Evolutionary conservation across 1,140 invertebrate genomes (phyloP), one percentile per base, ranked within the genome.

Genomic region (Aphaenogaster rudis): DNA sequence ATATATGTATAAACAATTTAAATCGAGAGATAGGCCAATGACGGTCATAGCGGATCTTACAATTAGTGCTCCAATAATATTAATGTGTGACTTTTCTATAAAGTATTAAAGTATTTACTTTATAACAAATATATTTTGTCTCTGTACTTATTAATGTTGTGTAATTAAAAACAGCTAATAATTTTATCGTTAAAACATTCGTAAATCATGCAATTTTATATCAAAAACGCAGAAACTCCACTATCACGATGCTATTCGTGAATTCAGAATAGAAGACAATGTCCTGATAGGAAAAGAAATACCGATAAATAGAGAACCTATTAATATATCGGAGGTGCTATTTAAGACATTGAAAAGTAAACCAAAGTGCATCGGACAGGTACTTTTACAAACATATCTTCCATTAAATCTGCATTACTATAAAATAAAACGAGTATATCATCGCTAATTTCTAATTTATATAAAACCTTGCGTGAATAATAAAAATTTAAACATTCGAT

Each of bases 191-290:
- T 39, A 66, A 15, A 64, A 17, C 17, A 36, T 66, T 66, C 1
- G 6, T 2, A 39, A n/a, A 66, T 66, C 0, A 72, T 71, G 13
- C 9, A 71, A 50, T 64, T 39, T 66, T 66, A 66, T 42, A 7
- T 42, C 8, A 42, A 21, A 36, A 42, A 42, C 15, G 7, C 15
- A 64, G 64, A 66, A 66, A 66, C 36, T 42, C 3, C 64, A 66
- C 42, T 66, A 66, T 66, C 36, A 66, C 17, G 64, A 66, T 42
- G 39, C 8, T 66, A 9, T 66, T 42, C 64, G 39, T 66, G 39
- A 66, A 42, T 66, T 66, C 39, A 69, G 17, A 39, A 42, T 79
- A n/a, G 13, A 86, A 42, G 9, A 86, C n/a, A 86, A 78, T 21
- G 36, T 86, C 9, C 11, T 86, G 15, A 48, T 61, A 11, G 84